Evolutionary conservation across 2,888 invertebrate genomes (phyloP), one percentile per base, ranked within the genome.

Genomic region (Megalurothrips usitatus): DNA sequence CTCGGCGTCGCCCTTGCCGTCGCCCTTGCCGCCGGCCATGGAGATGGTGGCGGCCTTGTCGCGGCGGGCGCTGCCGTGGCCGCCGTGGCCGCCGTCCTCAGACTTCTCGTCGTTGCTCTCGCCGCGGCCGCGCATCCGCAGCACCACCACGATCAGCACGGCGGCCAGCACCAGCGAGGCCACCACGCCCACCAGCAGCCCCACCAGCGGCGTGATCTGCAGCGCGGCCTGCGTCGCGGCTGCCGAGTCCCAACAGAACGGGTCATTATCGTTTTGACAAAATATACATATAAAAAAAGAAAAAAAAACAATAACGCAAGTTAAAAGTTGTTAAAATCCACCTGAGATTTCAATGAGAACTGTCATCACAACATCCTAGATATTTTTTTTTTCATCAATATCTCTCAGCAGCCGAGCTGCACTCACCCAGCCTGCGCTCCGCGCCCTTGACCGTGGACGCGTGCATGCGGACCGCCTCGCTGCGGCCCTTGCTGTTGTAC

Each of bases 371-470:
- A n/a, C n/a, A n/a, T n/a, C n/a, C n/a, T n/a, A n/a, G n/a, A n/a
- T n/a, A n/a, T n/a, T n/a, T n/a, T n/a, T n/a, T n/a, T n/a, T n/a
- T n/a, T n/a, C n/a, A n/a, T n/a, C n/a, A n/a, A n/a, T n/a, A n/a
- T n/a, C n/a, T n/a, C n/a, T n/a, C n/a, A n/a, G n/a, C n/a, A n/a
- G n/a, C n/a, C n/a, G n/a, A n/a, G n/a, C n/a, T n/a, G n/a, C n/a
- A n/a, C 88, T 87, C 87, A 92, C 92, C 92, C 86, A 92, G 92
- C 85, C 92, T 91, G 86, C 92, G 92, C 86, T 93, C 93, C 34
- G 93, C 92, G 82, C 92, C 91, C 87, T 92, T 93, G 79, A 93
- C 87, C 1, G 94, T 94, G 84, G 90, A 92, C n/a, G 92, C 92
- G 84, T 91, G 91, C 81, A 94, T 87, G 79, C 90, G 89, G 80